Conservation (phyloP, 2,888 invertebrate genomes). For the Unio pictorum region DNA sequence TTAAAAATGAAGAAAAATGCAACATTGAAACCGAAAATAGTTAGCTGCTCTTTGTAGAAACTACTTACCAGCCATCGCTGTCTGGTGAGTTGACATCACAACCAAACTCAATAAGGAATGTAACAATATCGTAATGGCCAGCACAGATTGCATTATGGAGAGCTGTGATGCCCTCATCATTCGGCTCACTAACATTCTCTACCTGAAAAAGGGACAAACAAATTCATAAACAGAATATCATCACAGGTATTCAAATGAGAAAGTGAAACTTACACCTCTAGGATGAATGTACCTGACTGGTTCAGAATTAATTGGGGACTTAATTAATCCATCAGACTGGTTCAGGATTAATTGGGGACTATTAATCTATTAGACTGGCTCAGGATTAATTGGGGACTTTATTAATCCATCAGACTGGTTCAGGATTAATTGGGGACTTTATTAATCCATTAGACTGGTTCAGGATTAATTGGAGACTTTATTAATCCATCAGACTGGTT, state of each 20-base stretch:
- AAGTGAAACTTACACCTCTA: neutral
- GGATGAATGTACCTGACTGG: neutral
- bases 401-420: too few relatives aligned
- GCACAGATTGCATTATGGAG: slow-evolving; percentile 99
- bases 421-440: neutral
- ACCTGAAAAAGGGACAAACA: slow-evolving; percentile 75
- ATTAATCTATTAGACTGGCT: too few relatives aligned
- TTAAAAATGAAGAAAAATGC: too few relatives aligned
- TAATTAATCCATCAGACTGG: too few relatives aligned
- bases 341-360: too few relatives aligned
- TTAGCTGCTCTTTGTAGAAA: too few relatives aligned
- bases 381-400: too few relatives aligned
- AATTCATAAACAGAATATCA: neutral
- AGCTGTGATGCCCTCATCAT: slow-evolving; percentile 99
- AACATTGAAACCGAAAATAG: too few relatives aligned
- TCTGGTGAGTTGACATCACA: slow-evolving; percentile 99
- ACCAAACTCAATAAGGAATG: slow-evolving; percentile 96
- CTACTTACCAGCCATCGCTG: slow-evolving; percentile 91
- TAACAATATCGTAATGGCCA: slow-evolving; percentile 97
- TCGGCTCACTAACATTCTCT: slow-evolving; percentile 95
- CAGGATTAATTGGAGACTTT: too few relatives aligned
- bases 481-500: too few relatives aligned
- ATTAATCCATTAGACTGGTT: too few relatives aligned
- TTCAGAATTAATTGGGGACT: neutral
- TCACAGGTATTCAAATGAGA: neutral